phyloP scores from a whole-genome alignment of 2,888 invertebrate species.

The Uropetala carovei region DNA sequence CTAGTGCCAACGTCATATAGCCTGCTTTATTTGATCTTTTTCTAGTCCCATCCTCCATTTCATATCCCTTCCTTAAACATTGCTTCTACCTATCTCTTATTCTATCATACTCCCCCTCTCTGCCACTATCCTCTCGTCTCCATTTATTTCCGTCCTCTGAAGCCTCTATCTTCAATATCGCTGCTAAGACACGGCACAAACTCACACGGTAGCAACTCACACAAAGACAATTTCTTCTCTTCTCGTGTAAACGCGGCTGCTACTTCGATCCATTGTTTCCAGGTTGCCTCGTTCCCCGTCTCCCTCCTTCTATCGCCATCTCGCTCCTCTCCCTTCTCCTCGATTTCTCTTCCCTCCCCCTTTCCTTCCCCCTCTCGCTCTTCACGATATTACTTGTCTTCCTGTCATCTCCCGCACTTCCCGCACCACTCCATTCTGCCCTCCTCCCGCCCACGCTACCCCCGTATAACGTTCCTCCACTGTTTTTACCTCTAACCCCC shows the following conservation, averaged over 20 bases:
- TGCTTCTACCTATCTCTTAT: neutral
- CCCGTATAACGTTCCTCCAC: neutral
- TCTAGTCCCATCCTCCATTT: neutral
- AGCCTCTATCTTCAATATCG: conserved; percentile 29
- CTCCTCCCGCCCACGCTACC: neutral
- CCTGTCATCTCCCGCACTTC: conserved; percentile 10
- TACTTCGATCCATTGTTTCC: conserved; percentile 55
- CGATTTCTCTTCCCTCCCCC: neutral
- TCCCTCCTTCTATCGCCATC: too few species aligned
- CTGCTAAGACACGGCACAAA: conserved; percentile 7
- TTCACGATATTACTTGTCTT: conserved; percentile 44
- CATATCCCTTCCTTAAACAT: too few species aligned
- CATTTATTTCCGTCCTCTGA: neutral
- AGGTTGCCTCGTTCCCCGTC: neutral
- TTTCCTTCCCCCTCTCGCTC: neutral
- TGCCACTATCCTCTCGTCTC: neutral
- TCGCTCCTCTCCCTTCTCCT: too few species aligned
- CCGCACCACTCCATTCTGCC: neutral
- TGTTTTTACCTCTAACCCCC: conserved; percentile 20
- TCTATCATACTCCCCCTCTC: neutral
- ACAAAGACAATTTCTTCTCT: conserved; percentile 18
- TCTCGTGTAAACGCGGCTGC: conserved; percentile 22
- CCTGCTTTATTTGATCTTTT: neutral
- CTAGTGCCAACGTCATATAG: neutral
- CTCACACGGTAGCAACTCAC: conserved; percentile 3